Conservation (phyloP, 2,888 invertebrate species). For the Leucophenga maculata region DNA sequence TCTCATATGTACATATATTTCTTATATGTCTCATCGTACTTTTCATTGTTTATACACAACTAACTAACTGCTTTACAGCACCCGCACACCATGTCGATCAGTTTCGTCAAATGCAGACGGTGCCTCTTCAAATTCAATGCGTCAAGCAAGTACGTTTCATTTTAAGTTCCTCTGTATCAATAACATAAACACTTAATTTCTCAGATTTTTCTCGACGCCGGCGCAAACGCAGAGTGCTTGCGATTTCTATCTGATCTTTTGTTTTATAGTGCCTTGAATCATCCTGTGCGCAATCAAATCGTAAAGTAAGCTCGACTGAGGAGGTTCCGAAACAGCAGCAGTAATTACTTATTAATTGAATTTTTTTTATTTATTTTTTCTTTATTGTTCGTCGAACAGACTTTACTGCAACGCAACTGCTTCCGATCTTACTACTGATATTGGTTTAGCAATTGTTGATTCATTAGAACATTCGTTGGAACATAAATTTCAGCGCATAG, state of each 20-base stretch:
- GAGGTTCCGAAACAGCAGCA: no score
- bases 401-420: conserved; percentile 43
- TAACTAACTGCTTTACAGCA: neutral
- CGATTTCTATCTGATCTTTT: conserved; percentile 68
- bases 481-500: conserved; percentile 38
- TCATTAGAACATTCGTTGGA: conserved; percentile 51
- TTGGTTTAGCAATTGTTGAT: conserved; percentile 44
- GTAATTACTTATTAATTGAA: neutral
- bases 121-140: conserved; percentile 58
- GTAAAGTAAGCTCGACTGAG: conserved; percentile 60
- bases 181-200: neutral
- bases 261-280: conserved; percentile 68
- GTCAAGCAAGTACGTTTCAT: conserved; percentile 55
- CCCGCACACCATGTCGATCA: conserved; percentile 5
- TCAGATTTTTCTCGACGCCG: conserved; percentile 48
- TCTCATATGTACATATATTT: neutral
- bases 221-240: conserved; percentile 45
- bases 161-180: neutral
- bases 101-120: conserved; percentile 49
- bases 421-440: conserved; percentile 28
- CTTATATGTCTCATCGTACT: no score
- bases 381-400: conserved; percentile 27
- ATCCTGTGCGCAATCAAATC: conserved; percentile 70
- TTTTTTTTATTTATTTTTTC: neutral
- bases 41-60: neutral